Evolutionary conservation across 2,888 invertebrate genomes (phyloP).

Genomic region (Sinohyriopsis cumingii): DNA sequence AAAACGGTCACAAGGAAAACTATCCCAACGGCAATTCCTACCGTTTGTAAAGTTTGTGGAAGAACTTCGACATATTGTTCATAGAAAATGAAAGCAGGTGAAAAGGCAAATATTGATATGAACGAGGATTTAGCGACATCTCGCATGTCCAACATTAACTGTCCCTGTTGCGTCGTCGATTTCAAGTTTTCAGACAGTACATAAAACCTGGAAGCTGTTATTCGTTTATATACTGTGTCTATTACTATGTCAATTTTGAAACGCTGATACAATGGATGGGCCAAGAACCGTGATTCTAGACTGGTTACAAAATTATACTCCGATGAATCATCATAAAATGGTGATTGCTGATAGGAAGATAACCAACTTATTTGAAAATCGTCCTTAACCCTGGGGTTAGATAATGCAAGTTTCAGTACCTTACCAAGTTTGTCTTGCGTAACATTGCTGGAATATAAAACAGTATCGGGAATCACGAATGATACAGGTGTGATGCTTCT

Average conservation of each 20-base stretch:
- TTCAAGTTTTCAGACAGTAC: slow-evolving; percentile 92
- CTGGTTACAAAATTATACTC: slow-evolving; percentile 2
- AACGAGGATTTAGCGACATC: slow-evolving; percentile 45
- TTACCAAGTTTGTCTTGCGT: background rate
- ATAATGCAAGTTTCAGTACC: slow-evolving; percentile 3
- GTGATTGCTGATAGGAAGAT: slow-evolving; percentile 6
- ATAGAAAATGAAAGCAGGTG: slow-evolving; percentile 57
- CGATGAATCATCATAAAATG: slow-evolving; percentile 11
- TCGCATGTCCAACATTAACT: slow-evolving; percentile 52
- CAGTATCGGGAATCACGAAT: slow-evolving; percentile 27
- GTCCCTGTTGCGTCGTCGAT: slow-evolving; percentile 77
- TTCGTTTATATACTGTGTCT: slow-evolving; percentile 1
- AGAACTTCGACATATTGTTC: slow-evolving; percentile 61
- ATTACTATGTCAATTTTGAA: slow-evolving; percentile 30
- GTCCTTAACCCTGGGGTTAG: background rate
- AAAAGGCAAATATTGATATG: slow-evolving; percentile 47
- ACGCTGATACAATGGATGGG: background rate
- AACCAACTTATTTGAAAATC: slow-evolving; percentile 18
- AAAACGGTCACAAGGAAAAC: slow-evolving; percentile 59
- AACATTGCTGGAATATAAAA: slow-evolving; percentile 20
- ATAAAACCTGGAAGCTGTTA: slow-evolving; percentile 77
- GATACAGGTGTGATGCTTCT: slow-evolving; percentile 30
- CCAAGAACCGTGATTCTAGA: slow-evolving; percentile 5
- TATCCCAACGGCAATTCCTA: slow-evolving; percentile 57
- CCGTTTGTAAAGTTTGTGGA: slow-evolving; percentile 57